Evolutionary conservation across 2,888 invertebrate genomes (phyloP).

Genomic region (Folsomia manolachei): DNA sequence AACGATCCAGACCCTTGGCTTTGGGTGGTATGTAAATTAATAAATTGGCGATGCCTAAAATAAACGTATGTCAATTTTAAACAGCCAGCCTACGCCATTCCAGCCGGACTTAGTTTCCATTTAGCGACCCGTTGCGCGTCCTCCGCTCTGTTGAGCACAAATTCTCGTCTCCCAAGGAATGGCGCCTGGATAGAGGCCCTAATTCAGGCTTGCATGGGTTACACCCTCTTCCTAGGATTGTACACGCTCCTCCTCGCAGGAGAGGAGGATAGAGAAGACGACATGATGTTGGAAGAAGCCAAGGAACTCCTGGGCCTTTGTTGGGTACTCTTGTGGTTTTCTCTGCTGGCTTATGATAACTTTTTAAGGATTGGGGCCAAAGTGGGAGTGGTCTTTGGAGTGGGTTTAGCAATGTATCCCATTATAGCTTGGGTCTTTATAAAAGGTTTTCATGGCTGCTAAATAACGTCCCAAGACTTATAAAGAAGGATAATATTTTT

Average conservation of each 20-base stretch:
- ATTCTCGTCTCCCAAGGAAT: not conserved
- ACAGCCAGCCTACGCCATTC: constrained; percentile 38
- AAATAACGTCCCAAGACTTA: no score
- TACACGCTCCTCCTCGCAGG: constrained; percentile 24
- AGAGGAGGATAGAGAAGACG: not conserved
- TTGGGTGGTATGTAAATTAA: constrained; percentile 39
- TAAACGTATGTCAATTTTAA: not conserved
- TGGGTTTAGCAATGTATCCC: not conserved
- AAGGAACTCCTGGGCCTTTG: constrained; percentile 43
- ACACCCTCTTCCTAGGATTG: constrained; percentile 34
- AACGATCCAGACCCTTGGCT: constrained; percentile 44
- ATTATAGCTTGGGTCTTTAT: not conserved
- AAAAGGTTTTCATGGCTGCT: no score
- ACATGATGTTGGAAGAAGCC: constrained; percentile 39
- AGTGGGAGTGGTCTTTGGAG: not conserved
- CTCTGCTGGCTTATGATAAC: constrained; percentile 28
- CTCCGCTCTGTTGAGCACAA: not conserved
- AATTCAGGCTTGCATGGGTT: constrained; percentile 24
- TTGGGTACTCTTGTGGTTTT: constrained; percentile 34
- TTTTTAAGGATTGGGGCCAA: constrained; percentile 26
- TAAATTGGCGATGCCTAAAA: not conserved
- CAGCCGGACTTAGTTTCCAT: constrained; percentile 28
- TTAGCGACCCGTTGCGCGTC: constrained; percentile 12
- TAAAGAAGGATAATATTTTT: no score
- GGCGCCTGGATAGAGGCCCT: not conserved